A percentile compares a stretch with the other conserved stretches of the same genome.
Conservation (phyloP, 2,888 invertebrate species). For the Erannis defoliaria region DNA sequence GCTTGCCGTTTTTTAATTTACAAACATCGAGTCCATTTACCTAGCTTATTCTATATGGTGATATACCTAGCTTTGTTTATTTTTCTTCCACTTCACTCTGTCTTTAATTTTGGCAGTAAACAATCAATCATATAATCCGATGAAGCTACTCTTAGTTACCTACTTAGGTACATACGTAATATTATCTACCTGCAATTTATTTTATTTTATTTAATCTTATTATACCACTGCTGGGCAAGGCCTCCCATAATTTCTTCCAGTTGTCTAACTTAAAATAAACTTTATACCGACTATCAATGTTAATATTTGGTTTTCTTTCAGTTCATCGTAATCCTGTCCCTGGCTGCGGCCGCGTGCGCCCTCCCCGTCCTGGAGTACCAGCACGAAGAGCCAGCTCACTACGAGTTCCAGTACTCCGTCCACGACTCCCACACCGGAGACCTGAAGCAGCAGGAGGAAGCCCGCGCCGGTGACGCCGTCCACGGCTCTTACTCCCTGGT, state of each 20-base stretch:
- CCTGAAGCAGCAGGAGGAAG: constrained; percentile 79
- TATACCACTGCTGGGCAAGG: no score
- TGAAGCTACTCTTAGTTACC: no score
- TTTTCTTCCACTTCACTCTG: no score
- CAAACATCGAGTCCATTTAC: neutral
- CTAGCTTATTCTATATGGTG: neutral
- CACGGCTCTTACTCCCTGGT: constrained; percentile 81
- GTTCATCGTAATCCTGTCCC: constrained; percentile 66
- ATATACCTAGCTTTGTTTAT: neutral
- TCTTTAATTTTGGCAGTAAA: neutral
- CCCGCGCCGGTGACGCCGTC: constrained; percentile 75
- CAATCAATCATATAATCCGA: neutral
- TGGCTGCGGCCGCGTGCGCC: constrained; percentile 53
- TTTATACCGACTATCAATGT: neutral
- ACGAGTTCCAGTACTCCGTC: constrained; percentile 79
- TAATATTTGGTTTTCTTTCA: constrained; percentile 45
- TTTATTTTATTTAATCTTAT: no score
- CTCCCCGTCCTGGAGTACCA: constrained; percentile 64
- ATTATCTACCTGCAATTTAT: no score
- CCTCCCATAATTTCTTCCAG: no score
- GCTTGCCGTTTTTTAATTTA: neutral
- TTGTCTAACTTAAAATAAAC: no score
- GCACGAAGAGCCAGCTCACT: constrained; percentile 71
- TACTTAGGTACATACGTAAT: no score
- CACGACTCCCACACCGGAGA: constrained; percentile 78